These are phyloP conservation scores for Pinna nobilis DNA, from an alignment of 1,140 invertebrate species.

Conservation along the genomic window DNA sequence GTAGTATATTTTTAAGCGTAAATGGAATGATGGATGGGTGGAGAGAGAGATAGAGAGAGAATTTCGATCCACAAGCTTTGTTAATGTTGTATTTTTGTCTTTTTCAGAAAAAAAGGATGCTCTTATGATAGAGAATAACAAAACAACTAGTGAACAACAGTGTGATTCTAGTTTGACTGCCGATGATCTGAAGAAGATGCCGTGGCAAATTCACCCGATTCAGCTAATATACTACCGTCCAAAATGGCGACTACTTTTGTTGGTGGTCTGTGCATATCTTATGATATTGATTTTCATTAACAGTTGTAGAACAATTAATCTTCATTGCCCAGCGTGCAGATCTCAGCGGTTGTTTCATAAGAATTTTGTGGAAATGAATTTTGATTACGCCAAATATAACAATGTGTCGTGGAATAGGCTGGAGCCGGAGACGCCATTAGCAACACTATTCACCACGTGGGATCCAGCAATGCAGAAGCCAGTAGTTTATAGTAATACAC, in stretches of 20 bases:
- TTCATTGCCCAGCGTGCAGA: constrained; percentile 8
- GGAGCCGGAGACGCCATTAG: neutral
- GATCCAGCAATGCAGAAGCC: constrained; percentile 34
- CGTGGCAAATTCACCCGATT: too few relatives aligned
- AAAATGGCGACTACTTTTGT: constrained; percentile 12
- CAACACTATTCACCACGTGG: constrained; percentile 43
- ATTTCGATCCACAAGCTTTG: too few relatives aligned
- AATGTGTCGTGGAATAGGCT: constrained; percentile 27
- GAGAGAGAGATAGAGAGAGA: too few relatives aligned
- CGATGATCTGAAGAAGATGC: too few relatives aligned
- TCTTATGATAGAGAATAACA: too few relatives aligned
- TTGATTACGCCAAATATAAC: constrained; percentile 25
- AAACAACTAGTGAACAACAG: too few relatives aligned
- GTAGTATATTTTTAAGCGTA: too few relatives aligned
- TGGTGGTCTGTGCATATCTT: neutral
- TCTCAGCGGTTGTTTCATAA: neutral
- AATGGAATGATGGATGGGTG: too few relatives aligned
- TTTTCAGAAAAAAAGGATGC: too few relatives aligned
- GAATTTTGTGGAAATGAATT: constrained; percentile 1
- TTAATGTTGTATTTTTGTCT: too few relatives aligned
- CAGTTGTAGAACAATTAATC: neutral
- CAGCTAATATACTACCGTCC: constrained; percentile 10
- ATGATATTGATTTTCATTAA: constrained; percentile 3
- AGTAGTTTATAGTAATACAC: constrained; percentile 31
- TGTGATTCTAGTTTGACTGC: too few relatives aligned